Evolutionary conservation across 2,797 vertebrate species (phyloP), one percentile per base, ranked within the genome.

Genomic region (Bovichtus variegatus): DNA sequence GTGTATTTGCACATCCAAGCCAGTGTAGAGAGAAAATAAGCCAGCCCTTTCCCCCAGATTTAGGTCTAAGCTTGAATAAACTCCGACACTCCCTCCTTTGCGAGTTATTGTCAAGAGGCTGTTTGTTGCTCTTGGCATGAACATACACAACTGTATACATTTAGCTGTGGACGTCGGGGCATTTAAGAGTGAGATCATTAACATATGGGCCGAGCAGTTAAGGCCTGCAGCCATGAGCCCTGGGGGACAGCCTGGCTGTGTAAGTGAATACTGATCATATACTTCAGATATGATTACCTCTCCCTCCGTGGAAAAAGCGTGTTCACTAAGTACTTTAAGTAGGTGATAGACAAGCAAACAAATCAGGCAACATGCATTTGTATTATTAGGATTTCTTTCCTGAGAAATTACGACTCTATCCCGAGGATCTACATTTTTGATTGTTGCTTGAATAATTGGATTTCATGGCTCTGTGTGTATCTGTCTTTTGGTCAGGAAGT

Each of bases 91-190:
- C 88, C 89, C 83, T 92, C 83, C 80, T 80, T 90, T 79, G 76
- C 55, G 58, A 89, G 77, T 82, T 88, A 92, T 90, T 83, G 82
- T 92, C 86, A 80, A 78, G 83, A 90, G 89, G 76, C 83, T 91
- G 77, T 84, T 90, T 92, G 91, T 93, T 93, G 88, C 70, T 88
- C 79, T 94, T 94, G 93, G 92, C 90, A 90, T 74, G 78, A 60
- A 74, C 63, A 78, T 84, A 85, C 80, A 92, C 89, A 94, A 92
- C 88, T 90, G 88, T 90, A 89, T 91, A 90, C 81, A 67, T 93
- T 91, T 89, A 85, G 76, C 78, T 71, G 60, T 82, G 81, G 86
- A 89, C 67, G 62, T 70, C 27, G 70, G 83, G 76, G 77, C 86
- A 89, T 83, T 84, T 70, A 55, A 71, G 87, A 86, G 87, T 91